Evolutionary conservation across 2,113 vertebrate genomes (phyloP), one percentile per base, ranked within the genome.

Genomic region (Halcyon malimbica): DNA sequence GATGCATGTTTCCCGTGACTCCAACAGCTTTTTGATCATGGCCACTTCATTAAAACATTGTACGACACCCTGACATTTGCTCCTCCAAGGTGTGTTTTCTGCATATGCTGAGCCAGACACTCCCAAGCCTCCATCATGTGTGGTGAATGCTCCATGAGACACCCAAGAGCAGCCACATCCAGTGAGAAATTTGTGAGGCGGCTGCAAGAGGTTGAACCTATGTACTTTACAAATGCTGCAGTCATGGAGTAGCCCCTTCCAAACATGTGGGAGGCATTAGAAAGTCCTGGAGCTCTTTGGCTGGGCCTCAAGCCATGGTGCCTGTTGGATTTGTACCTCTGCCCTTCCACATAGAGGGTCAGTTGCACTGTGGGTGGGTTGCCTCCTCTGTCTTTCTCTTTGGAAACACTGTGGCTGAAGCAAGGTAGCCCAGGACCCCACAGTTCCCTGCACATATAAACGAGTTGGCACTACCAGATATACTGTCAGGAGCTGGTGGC

Each of bases 81-180:
- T 93, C 19, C 63, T 92, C 44, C 1, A 1, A 73, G 70, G 10
- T 48, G 33, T 73, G 10, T 28, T 74, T 70, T 86, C 53, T 83
- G 48, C 8, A 1, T 53, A 10, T 0, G 0, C 31, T 46, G 42
- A 18, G 54, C 57, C 62, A 83, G 57, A 33, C 10, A 0, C n/a
- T 65, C 21, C 24, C 75, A 73, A 39, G n/a, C 5, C 9, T 13
- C 3, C 2, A 0, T 3, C 2, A 1, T 1, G 23, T 26, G 33
- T 82, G 16, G 35, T 29, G 37, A 87, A 20, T 21, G 54, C 26
- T 50, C 57, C 2, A 0, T 42, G 33, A 64, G 62, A 48, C 53
- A 24, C 42, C 29, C 57, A 25, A 46, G 39, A 88, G 41, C 33
- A 53, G 71, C 78, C 53, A 35, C 44, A 25, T 62, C 35, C 21